A percentile compares a stretch with the other conserved stretches of the same genome.
phyloP scores from a whole-genome alignment of 2,888 invertebrate genomes.

The Periphyllus acericola region DNA sequence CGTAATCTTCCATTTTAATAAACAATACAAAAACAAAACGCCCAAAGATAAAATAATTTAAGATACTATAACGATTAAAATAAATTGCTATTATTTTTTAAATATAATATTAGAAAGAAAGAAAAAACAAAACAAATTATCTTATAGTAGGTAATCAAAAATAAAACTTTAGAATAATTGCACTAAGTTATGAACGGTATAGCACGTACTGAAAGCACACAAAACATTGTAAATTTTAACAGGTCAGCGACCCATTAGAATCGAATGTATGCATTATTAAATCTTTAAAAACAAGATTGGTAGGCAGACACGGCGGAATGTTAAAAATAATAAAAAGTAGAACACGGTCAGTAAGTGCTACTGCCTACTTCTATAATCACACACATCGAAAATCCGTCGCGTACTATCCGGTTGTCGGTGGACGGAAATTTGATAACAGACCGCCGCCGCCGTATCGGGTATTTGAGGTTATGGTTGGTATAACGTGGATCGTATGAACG shows the following conservation, averaged over 20 bases:
- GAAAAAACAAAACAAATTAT: constrained; percentile 1
- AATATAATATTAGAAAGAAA: not conserved
- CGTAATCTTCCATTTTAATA: constrained; percentile 69
- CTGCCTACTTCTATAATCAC: constrained; percentile 3
- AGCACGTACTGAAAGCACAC: not conserved
- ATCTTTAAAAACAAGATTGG: not conserved
- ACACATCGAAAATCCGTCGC: not conserved
- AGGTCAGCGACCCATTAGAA: constrained; percentile 26
- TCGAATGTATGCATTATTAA: not conserved
- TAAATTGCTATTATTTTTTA: not conserved
- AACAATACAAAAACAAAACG: constrained; percentile 23
- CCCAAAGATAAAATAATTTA: not conserved
- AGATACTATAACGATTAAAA: constrained; percentile 9
- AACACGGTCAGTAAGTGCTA: not conserved
- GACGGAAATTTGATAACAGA: constrained; percentile 45
- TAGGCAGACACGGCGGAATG: not conserved
- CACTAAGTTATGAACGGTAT: constrained; percentile 16
- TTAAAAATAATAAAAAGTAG: constrained; percentile 16
- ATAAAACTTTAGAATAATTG: constrained; percentile 20
- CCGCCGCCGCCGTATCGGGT: not conserved
- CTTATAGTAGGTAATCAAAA: not conserved
- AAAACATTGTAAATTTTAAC: constrained; percentile 29
- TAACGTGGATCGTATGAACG: not conserved
- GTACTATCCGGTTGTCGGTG: constrained; percentile 13
- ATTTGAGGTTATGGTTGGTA: constrained; percentile 42